Conservation (phyloP, 2,888 invertebrate genomes). For the Rhimphoctona megacephalus region DNA sequence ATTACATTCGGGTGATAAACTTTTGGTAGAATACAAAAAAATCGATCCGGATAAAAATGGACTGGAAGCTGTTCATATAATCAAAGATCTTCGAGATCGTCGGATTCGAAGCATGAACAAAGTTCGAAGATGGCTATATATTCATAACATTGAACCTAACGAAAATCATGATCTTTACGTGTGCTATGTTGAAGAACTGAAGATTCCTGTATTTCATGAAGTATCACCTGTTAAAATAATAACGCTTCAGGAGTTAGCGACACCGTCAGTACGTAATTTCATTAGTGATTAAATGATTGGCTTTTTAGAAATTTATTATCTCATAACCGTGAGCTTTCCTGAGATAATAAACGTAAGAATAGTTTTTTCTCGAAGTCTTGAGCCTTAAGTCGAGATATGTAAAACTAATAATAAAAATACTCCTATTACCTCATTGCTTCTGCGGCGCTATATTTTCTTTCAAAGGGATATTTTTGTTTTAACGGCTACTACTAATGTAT, state of each 20-base stretch:
- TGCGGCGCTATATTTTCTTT: neutral
- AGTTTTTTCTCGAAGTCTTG: neutral
- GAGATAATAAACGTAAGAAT: neutral
- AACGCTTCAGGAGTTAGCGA: constrained; percentile 51
- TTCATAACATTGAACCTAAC: neutral
- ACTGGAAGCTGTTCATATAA: constrained; percentile 5
- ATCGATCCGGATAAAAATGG: constrained; percentile 34
- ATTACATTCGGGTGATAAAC: constrained; percentile 38
- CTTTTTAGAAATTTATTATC: neutral
- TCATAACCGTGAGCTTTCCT: neutral
- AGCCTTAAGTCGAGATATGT: too few relatives aligned
- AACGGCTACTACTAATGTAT: neutral
- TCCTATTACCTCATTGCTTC: neutral
- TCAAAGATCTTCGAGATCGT: constrained; percentile 33
- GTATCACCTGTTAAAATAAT: constrained; percentile 40
- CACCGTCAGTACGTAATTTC: constrained; percentile 48
- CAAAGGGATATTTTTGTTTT: neutral
- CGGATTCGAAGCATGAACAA: constrained; percentile 40
- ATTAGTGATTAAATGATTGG: neutral
- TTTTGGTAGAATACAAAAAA: constrained; percentile 30
- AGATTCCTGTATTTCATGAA: constrained; percentile 21
- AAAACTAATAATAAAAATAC: neutral
- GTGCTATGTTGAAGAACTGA: constrained; percentile 57
- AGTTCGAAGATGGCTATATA: constrained; percentile 11
- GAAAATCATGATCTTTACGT: constrained; percentile 39